Conservation (phyloP, 2,113 vertebrate species). For the Hippocampus abdominalis region DNA sequence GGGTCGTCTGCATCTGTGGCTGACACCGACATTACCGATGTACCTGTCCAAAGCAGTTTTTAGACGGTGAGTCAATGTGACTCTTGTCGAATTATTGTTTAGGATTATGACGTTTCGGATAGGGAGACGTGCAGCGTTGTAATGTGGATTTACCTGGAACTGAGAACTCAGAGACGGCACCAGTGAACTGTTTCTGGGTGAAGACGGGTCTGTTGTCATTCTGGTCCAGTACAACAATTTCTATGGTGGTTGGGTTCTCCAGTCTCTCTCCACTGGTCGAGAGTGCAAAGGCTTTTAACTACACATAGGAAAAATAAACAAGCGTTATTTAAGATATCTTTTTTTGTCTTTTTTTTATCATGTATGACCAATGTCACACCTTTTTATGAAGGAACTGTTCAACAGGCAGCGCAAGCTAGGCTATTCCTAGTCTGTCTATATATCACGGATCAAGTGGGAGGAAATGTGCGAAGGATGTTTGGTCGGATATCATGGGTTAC, state of each 20-base stretch:
- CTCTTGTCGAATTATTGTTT: not conserved
- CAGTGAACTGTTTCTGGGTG: conserved; percentile 71
- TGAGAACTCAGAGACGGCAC: conserved; percentile 81
- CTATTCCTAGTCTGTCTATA: not conserved
- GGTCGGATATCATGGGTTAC: conserved; percentile 23
- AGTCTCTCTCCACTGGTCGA: conserved; percentile 83
- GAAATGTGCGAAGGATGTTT: conserved; percentile 46
- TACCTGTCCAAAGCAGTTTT: conserved; percentile 66
- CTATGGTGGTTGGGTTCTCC: conserved; percentile 91
- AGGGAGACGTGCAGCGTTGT: not conserved
- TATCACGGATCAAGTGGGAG: conserved; percentile 17
- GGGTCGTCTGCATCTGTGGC: conserved; percentile 87
- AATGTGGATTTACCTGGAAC: conserved; percentile 76
- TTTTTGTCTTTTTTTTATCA: not conserved
- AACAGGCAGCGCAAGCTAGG: not conserved
- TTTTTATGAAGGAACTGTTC: not conserved
- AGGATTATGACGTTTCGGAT: not conserved
- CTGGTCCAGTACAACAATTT: conserved; percentile 94
- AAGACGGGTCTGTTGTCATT: conserved; percentile 93
- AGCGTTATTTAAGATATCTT: not conserved
- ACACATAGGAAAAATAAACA: conserved; percentile 12
- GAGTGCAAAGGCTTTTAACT: conserved; percentile 91
- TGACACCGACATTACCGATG: conserved; percentile 80
- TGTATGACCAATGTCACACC: not conserved
- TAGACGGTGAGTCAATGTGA: not conserved